These are phyloP conservation scores for Acomys russatus DNA, from an alignment of 2,797 vertebrate species.

Conservation along the genomic window DNA sequence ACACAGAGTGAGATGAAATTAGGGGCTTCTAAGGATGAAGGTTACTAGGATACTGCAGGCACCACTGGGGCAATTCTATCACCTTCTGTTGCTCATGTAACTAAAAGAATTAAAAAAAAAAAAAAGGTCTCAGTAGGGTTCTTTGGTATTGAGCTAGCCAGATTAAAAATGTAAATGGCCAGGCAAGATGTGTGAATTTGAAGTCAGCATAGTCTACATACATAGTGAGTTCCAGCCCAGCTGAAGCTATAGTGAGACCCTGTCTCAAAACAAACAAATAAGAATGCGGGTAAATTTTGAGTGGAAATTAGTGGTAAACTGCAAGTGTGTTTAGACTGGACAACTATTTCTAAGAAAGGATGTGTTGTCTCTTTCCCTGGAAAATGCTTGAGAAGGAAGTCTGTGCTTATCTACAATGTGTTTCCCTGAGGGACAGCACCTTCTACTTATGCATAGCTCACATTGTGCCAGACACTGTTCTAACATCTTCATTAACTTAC, in stretches of 20 bases:
- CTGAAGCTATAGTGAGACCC: background rate
- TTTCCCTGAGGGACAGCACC: slow-evolving; percentile 5
- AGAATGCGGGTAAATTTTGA: slow-evolving; percentile 1
- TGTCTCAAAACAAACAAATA: background rate
- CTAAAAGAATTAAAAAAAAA: slow-evolving; percentile 25
- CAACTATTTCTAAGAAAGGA: slow-evolving; percentile 14
- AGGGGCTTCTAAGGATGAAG: background rate
- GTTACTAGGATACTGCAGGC: background rate
- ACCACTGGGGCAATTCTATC: background rate
- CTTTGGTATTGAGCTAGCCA: slow-evolving; percentile 4
- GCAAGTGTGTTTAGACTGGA: background rate
- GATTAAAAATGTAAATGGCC: background rate
- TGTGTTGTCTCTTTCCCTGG: background rate
- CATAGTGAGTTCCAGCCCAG: background rate
- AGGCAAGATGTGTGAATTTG: background rate
- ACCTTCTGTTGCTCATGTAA: slow-evolving; percentile 7
- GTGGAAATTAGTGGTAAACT: slow-evolving; percentile 11
- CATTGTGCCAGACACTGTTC: background rate
- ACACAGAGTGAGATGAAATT: slow-evolving; percentile 35
- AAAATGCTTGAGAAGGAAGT: slow-evolving; percentile 49
- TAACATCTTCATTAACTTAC: slow-evolving; percentile 36
- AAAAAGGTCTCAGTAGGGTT: background rate
- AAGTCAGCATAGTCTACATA: background rate
- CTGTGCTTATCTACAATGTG: background rate
- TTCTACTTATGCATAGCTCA: slow-evolving; percentile 18